Percentiles rank a stretch among this genome's conserved stretches.
Evolutionary conservation across 2,797 vertebrate genomes (phyloP).

Genomic region (Cyclura pinguis): DNA sequence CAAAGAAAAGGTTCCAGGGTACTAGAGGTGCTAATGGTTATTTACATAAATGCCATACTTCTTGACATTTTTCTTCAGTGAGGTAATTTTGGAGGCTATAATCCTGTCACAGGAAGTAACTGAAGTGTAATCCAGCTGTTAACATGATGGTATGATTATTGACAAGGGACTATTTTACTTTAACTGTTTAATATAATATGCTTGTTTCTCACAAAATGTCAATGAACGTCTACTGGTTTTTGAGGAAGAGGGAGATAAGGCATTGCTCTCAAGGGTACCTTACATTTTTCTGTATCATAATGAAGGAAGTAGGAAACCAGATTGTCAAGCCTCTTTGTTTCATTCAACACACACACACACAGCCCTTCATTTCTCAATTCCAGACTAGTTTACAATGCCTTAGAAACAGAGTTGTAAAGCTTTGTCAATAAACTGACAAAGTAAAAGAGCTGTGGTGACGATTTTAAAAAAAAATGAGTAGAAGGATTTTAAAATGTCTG

Average conservation of each 20-base stretch:
- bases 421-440: not conserved
- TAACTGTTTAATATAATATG: not conserved
- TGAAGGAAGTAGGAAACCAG: not conserved
- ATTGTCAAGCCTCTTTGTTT: not conserved
- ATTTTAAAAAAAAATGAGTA: not conserved
- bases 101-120: not conserved
- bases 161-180: not conserved
- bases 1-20: slow-evolving; percentile 44
- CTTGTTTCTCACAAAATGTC: not conserved
- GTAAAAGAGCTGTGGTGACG: not conserved
- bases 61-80: slow-evolving; percentile 29
- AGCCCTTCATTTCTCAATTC: not conserved
- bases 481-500: not conserved
- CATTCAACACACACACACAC: not conserved
- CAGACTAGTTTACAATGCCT: not conserved
- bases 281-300: not conserved
- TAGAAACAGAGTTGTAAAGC: not conserved
- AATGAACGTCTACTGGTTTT: accelerated
- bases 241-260: accelerated
- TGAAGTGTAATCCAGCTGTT: not conserved
- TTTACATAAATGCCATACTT: slow-evolving; percentile 33
- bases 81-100: slow-evolving; percentile 32
- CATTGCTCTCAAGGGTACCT: not conserved
- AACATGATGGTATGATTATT: not conserved
- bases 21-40: slow-evolving; percentile 41